Conservation (phyloP, 2,797 vertebrate species). For the Pachyuromys duprasi region DNA sequence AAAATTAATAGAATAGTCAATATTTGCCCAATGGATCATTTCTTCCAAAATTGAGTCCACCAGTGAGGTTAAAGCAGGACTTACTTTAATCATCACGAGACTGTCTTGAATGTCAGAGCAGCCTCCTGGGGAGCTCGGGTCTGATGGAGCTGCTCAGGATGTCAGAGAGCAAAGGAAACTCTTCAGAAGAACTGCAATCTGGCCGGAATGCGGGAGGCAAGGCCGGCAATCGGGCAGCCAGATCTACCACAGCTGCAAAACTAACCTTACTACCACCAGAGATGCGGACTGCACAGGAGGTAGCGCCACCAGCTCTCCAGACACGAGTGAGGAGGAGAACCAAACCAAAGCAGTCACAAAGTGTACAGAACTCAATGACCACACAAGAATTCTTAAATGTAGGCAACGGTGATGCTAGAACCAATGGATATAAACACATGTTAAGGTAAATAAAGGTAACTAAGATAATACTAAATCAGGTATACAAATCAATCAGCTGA, state of each 20-base stretch:
- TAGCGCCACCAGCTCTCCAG: neutral
- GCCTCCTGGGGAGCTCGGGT: neutral
- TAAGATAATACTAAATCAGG: slow-evolving; percentile 25
- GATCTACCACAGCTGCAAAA: neutral
- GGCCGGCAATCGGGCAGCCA: neutral
- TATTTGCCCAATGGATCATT: neutral
- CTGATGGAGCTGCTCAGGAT: neutral
- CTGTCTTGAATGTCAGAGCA: neutral
- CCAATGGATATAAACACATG: slow-evolving; percentile 10
- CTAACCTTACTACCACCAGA: neutral
- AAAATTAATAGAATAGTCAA: neutral
- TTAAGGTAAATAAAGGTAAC: slow-evolving; percentile 39
- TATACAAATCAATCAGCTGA: neutral
- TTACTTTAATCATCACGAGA: neutral
- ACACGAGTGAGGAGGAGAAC: slow-evolving; percentile 30
- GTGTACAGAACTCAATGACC: neutral
- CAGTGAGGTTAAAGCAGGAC: neutral
- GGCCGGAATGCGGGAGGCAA: neutral
- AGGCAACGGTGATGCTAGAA: neutral
- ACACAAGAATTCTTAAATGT: slow-evolving; percentile 38
- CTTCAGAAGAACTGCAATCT: neutral
- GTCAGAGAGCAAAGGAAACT: neutral
- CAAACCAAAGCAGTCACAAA: neutral
- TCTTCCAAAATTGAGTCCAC: neutral
- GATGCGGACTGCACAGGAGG: neutral